Evolutionary conservation across 2,113 vertebrate genomes (phyloP), one percentile per base, ranked within the genome.

Genomic region (Ardeotis arabs): DNA sequence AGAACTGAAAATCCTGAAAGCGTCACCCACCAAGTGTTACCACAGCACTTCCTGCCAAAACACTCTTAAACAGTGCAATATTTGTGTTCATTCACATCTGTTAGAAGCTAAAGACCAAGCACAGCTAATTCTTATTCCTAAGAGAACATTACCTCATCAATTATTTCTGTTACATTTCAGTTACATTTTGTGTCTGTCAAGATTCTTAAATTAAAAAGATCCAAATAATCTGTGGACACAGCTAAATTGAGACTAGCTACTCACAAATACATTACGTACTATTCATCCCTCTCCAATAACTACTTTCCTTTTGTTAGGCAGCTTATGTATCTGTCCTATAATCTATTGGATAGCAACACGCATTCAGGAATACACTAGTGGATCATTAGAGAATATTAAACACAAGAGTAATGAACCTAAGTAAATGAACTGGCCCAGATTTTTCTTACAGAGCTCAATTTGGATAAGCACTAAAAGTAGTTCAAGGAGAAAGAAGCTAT

Each of bases 381-480:
- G 80, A 93, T 93, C 93, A 90, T 96, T 95, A 96, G 49, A 94
- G 94, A 89, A 95, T 96, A 96, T 96, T 96, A 97, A 96, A 95
- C 92, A 94, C 96, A 95, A 84, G 92, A 87, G 90, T 92, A 96
- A 95, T 90, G 88, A 95, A 92, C 49, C 73, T 90, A 62, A 84
- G 62, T 68, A 97, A 93, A 96, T 96, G 79, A 95, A 72, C 90
- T 96, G 88, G 68, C 93, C 90, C 86, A 96, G 93, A 93, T 92
- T 92, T 91, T 87, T 81, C 89, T 93, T 96, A 52, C 90, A 58
- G 68, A 75, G 37, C 60, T 89, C 90, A 84, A 84, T 95, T 90
- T 93, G 66, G 49, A 77, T 72, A 93, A 90, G 76, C 49, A 75
- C 47, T 95, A 64, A 75, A 95, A 96, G 59, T 84, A 95, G 88